These are phyloP conservation scores for Smutsia temminckii DNA, from an alignment of 2,797 vertebrate genomes.

Conservation along the genomic window DNA sequence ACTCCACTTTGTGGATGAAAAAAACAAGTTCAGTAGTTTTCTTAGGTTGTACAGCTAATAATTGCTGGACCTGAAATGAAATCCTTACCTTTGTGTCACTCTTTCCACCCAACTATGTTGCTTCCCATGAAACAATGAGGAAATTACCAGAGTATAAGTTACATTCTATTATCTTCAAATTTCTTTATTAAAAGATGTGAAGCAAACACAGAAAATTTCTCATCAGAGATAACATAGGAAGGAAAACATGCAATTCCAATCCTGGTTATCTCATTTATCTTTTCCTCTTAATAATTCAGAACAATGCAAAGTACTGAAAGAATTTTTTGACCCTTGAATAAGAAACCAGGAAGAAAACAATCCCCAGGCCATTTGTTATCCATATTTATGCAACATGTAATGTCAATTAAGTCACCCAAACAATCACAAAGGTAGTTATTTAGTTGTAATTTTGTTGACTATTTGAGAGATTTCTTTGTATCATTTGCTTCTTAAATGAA, in stretches of 20 bases:
- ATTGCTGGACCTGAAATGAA: background rate
- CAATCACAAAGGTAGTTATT: constrained; percentile 66
- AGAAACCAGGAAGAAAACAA: constrained; percentile 34
- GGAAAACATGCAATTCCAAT: background rate
- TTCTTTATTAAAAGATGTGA: constrained; percentile 39
- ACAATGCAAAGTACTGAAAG: background rate
- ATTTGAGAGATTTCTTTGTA: constrained; percentile 47
- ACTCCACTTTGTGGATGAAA: background rate
- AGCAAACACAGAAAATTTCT: constrained; percentile 32
- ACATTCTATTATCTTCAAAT: background rate
- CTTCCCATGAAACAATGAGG: background rate
- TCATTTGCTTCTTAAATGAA: constrained; percentile 46
- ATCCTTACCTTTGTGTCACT: background rate
- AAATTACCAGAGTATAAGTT: background rate
- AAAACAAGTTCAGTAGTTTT: background rate
- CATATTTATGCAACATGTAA: constrained; percentile 11
- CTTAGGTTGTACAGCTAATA: background rate
- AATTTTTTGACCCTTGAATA: background rate
- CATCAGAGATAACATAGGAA: background rate
- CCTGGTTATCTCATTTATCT: background rate
- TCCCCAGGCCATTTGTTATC: constrained; percentile 20
- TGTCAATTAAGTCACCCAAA: constrained; percentile 58
- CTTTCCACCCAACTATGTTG: background rate
- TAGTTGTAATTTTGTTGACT: constrained; percentile 40
- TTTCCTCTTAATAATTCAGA: constrained; percentile 20